These are phyloP conservation scores for Leptatherina wallacei DNA, from an alignment of 2,797 vertebrate genomes.

Conservation along the genomic window DNA sequence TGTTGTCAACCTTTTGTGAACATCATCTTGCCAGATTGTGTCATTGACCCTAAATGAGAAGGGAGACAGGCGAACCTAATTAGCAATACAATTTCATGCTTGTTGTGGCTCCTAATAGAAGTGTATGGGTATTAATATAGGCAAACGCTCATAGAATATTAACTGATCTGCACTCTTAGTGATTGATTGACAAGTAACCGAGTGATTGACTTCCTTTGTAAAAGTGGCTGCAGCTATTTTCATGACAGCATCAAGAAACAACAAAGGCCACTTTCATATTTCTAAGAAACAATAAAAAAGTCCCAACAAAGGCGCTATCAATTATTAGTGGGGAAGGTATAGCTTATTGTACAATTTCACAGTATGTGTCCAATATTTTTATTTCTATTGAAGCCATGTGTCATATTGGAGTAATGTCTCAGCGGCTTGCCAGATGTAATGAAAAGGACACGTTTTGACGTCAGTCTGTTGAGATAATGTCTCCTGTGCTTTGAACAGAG, in stretches of 20 bases:
- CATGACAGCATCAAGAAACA: constrained; percentile 45
- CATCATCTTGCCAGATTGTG: constrained; percentile 59
- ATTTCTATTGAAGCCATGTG: background rate
- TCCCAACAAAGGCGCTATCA: background rate
- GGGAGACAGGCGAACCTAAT: constrained; percentile 70
- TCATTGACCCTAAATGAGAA: constrained; percentile 71
- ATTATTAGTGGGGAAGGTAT: background rate
- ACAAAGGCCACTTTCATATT: constrained; percentile 26
- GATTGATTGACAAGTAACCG: constrained; percentile 44
- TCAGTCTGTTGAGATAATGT: constrained; percentile 1
- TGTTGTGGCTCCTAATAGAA: constrained; percentile 79
- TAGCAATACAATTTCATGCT: constrained; percentile 80
- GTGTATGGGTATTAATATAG: constrained; percentile 79
- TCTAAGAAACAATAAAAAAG: constrained; percentile 28
- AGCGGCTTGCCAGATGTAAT: background rate
- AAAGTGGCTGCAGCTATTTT: constrained; percentile 23
- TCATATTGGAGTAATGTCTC: background rate
- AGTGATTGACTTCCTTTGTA: constrained; percentile 33
- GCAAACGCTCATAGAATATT: constrained; percentile 78
- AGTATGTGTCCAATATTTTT: background rate
- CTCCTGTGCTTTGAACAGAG: constrained; percentile 12
- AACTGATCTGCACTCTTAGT: constrained; percentile 55
- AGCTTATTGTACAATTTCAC: background rate
- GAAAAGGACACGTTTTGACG: background rate
- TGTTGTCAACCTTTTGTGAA: constrained; percentile 61